These are phyloP conservation scores for Pteropus alecto DNA, from an alignment of 2,113 vertebrate species.

Conservation along the genomic window DNA sequence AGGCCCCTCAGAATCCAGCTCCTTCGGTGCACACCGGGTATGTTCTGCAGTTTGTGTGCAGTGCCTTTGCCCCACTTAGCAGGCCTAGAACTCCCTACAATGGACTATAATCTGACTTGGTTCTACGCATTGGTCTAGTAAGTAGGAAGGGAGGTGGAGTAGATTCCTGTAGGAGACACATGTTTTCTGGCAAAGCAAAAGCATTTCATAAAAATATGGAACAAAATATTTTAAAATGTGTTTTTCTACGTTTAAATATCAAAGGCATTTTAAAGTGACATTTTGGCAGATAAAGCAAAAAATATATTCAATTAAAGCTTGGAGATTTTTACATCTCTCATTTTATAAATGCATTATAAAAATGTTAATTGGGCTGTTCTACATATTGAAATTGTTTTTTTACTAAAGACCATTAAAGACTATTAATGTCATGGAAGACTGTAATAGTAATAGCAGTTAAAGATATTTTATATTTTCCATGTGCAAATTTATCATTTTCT, in stretches of 20 bases:
- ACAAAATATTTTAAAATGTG: background rate
- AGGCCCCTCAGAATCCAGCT: background rate
- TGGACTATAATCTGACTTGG: background rate
- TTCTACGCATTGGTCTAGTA: background rate
- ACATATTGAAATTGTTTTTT: background rate
- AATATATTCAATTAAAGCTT: background rate
- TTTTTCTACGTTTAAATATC: background rate
- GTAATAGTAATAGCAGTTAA: background rate
- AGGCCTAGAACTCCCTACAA: background rate
- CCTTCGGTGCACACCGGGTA: background rate
- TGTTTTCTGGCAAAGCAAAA: background rate
- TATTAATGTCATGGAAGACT: background rate
- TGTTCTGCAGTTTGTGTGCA: background rate
- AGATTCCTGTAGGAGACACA: background rate
- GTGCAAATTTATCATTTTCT: background rate
- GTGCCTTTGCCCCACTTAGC: background rate
- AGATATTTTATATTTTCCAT: background rate
- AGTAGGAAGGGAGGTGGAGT: background rate
- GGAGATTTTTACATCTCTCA: background rate
- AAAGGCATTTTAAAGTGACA: background rate
- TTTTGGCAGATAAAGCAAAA: background rate
- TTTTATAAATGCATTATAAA: background rate
- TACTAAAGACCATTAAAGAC: background rate
- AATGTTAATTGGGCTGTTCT: background rate
- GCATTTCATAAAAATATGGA: background rate